phyloP scores from a whole-genome alignment of 2,888 invertebrate species.

The Desoria tigrina region DNA sequence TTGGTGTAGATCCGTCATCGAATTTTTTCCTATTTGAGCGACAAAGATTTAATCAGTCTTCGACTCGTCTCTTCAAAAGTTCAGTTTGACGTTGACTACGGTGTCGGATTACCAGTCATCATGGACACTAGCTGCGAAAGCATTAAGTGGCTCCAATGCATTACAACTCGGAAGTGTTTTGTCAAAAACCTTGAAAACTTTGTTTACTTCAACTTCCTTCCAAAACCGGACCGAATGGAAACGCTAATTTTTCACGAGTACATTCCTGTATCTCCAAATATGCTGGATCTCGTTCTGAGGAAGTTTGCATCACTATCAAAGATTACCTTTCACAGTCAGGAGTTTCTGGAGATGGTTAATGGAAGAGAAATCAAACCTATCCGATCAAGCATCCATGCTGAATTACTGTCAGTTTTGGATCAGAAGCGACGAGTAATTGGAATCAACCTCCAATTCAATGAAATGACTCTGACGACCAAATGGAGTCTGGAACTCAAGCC shows the following conservation, averaged over 20 bases:
- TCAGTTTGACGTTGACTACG: neutral
- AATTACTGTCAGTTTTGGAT: neutral
- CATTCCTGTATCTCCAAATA: neutral
- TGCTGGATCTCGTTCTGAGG: neutral
- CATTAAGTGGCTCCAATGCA: neutral
- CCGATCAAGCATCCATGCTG: neutral
- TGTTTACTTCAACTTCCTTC: conserved; percentile 7
- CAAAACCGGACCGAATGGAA: neutral
- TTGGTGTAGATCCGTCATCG: conserved; percentile 25
- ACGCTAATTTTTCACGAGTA: neutral
- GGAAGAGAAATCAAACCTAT: neutral
- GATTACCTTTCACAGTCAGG: neutral
- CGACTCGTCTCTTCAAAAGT: conserved; percentile 21
- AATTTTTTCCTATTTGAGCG: conserved; percentile 26
- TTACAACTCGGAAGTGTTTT: conserved; percentile 11
- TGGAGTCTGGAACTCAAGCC: conserved; percentile 4
- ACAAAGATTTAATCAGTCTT: conserved; percentile 28
- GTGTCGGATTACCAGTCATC: conserved; percentile 1
- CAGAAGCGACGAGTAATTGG: neutral
- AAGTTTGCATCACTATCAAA: neutral
- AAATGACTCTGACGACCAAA: neutral
- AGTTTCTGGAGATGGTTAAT: neutral
- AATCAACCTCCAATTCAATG: neutral
- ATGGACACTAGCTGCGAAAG: conserved; percentile 1
- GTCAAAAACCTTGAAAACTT: neutral